These are phyloP conservation scores for Orthonevra nobilis DNA, from an alignment of 2,888 invertebrate species.

Conservation along the genomic window DNA sequence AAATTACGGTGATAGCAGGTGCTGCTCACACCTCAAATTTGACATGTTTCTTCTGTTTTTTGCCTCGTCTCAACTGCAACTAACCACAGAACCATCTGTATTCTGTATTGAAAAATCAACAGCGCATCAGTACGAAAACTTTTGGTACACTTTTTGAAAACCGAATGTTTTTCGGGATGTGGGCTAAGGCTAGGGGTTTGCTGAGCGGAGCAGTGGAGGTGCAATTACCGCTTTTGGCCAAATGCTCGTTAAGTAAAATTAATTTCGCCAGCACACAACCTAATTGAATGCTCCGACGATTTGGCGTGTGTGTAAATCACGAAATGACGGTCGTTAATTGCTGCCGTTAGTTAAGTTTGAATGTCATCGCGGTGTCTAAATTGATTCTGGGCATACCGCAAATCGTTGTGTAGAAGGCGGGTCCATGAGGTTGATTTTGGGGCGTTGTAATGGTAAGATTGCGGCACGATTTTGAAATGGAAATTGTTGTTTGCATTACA, in stretches of 20 bases:
- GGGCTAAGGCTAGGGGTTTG: neutral
- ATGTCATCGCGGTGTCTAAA: conserved; percentile 54
- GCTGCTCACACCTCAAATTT: conserved; percentile 38
- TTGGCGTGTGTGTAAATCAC: conserved; percentile 57
- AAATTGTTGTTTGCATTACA: too few species aligned
- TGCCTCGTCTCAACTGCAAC: neutral
- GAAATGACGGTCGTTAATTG: conserved; percentile 58
- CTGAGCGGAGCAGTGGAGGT: conserved; percentile 4
- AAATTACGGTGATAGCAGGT: conserved; percentile 40
- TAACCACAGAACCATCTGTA: conserved; percentile 18
- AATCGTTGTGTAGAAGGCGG: conserved; percentile 34
- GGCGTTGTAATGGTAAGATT: too few species aligned
- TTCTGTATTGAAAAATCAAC: too few species aligned
- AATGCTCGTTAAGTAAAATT: conserved; percentile 59
- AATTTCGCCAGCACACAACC: conserved; percentile 45
- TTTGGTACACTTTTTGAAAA: neutral
- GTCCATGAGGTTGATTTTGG: too few species aligned
- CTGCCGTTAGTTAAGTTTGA: conserved; percentile 56
- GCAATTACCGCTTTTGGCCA: conserved; percentile 60
- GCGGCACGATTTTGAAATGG: too few species aligned
- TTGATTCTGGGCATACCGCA: conserved; percentile 56
- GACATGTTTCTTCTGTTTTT: conserved; percentile 28
- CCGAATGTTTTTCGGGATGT: neutral
- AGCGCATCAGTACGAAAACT: neutral
- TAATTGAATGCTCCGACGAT: conserved; percentile 58